Evolutionary conservation across 2,113 vertebrate species (phyloP).

Genomic region (Atherinomorus stipes): DNA sequence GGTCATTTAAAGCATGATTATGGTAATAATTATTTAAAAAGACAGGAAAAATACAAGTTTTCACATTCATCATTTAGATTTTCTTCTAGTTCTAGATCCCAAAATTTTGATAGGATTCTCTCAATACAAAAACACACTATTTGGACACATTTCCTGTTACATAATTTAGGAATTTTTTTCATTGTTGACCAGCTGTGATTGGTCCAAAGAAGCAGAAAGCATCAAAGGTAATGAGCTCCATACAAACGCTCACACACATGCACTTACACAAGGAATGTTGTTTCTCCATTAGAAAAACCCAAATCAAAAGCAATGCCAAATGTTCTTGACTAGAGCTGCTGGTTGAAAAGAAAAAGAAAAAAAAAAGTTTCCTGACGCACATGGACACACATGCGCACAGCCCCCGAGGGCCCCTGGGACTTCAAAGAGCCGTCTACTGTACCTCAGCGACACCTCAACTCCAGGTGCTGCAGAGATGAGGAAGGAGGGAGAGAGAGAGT

Average conservation of each 20-base stretch:
- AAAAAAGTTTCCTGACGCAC: constrained; percentile 54
- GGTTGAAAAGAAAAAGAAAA: constrained; percentile 30
- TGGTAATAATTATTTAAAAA: too few species aligned
- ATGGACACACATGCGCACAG: constrained; percentile 13
- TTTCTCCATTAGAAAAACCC: constrained; percentile 7
- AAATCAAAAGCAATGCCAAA: constrained; percentile 57
- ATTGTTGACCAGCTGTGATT: background rate
- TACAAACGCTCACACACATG: background rate
- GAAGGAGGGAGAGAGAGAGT: constrained; percentile 22
- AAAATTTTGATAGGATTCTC: too few species aligned
- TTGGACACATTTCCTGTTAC: too few species aligned
- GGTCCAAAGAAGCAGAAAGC: background rate
- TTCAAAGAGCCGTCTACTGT: constrained; percentile 78
- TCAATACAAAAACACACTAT: too few species aligned
- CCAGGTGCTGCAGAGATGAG: constrained; percentile 59
- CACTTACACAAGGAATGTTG: background rate
- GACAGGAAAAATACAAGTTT: too few species aligned
- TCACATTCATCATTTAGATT: too few species aligned
- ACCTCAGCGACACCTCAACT: constrained; percentile 76
- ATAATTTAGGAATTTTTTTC: background rate
- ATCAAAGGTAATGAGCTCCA: background rate
- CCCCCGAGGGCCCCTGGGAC: constrained; percentile 55
- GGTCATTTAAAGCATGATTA: too few species aligned
- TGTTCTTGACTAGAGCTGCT: constrained; percentile 46
- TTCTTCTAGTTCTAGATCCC: too few species aligned